Evolutionary conservation across 2,113 vertebrate species (phyloP).

Genomic region (Stigmatopora argus): DNA sequence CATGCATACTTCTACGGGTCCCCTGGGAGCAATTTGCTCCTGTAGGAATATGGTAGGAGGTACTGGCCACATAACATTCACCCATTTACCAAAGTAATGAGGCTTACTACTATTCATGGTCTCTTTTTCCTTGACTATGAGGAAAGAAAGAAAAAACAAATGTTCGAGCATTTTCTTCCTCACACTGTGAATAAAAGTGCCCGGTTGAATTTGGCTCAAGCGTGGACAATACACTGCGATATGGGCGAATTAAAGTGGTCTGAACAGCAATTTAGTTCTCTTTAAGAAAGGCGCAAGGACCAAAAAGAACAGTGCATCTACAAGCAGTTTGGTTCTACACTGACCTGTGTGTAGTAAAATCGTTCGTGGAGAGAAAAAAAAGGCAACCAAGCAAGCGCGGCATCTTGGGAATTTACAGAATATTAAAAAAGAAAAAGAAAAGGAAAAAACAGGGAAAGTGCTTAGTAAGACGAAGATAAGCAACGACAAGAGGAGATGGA

Average conservation of each 20-base stretch:
- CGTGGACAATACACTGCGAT: slow-evolving; percentile 19
- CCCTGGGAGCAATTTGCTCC: slow-evolving; percentile 62
- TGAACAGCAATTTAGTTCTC: slow-evolving; percentile 21
- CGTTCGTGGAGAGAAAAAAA: not conserved
- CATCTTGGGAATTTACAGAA: not conserved
- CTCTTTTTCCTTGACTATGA: slow-evolving; percentile 35
- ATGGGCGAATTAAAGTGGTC: slow-evolving; percentile 15
- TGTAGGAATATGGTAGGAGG: slow-evolving; percentile 60
- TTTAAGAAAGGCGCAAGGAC: slow-evolving; percentile 14
- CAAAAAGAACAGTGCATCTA: slow-evolving; percentile 14
- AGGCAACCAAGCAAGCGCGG: slow-evolving; percentile 8
- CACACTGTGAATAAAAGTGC: slow-evolving; percentile 28
- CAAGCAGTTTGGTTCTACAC: not conserved
- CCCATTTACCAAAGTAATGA: slow-evolving; percentile 68
- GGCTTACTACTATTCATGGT: slow-evolving; percentile 60
- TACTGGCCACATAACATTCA: slow-evolving; percentile 64
- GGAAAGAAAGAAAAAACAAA: slow-evolving; percentile 29
- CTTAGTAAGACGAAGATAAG: slow-evolving; percentile 5
- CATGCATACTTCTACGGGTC: slow-evolving; percentile 37
- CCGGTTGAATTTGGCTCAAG: slow-evolving; percentile 24
- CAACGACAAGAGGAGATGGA: slow-evolving; percentile 5
- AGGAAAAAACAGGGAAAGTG: slow-evolving; percentile 3
- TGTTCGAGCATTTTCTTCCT: slow-evolving; percentile 30
- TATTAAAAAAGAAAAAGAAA: not conserved
- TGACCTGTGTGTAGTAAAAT: slow-evolving; percentile 14